Evolutionary conservation across 1,140 invertebrate genomes (phyloP), one percentile per base, ranked within the genome.

Genomic region (Drosophila punjabiensis): DNA sequence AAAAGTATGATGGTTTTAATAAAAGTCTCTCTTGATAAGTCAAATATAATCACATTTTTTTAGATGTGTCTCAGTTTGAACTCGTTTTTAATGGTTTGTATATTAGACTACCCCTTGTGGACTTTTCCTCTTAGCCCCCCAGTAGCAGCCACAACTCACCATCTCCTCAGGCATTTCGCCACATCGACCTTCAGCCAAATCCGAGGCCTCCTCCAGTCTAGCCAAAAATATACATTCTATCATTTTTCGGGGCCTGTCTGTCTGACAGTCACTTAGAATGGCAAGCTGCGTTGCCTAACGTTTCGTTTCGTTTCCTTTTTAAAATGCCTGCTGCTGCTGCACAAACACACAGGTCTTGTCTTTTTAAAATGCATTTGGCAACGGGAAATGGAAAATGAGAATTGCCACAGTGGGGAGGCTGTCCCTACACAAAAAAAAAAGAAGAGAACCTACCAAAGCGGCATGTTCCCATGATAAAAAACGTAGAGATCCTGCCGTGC

Each of bases 341-440:
- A 53, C 33, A 24, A 2, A 61, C 53, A 79, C 64, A 56, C 61
- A 74, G 68, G 73, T 68, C 55, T 56, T 24, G 60, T 87, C 76
- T 77, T 87, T 76, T 80, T 58, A 77, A 87, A 56, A 80, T 87
- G 68, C 68, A 71, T 71, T 69, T 69, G 68, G 68, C 79, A 87
- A 77, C 76, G 81, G 83, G 76, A 85, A 74, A 79, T 64, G 45
- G 74, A 71, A 73, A 85, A 74, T 68, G 48, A 48, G 56, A 79
- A 73, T 39, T 52, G 53, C 58, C 83, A 79, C 79, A 86, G 68
- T 87, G 80, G 83, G 83, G 81, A 60, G 66, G 58, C 81, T 59
- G 59, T 33, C 39, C 47, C 14, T 59, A 64, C 32, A 37, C n/a
- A n/a, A 16, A 28, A 24, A 30, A 35, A 24, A 32, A 55, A 45